phyloP scores from a whole-genome alignment of 2,888 invertebrate species.

The Marasmarcha lunaedactyla region DNA sequence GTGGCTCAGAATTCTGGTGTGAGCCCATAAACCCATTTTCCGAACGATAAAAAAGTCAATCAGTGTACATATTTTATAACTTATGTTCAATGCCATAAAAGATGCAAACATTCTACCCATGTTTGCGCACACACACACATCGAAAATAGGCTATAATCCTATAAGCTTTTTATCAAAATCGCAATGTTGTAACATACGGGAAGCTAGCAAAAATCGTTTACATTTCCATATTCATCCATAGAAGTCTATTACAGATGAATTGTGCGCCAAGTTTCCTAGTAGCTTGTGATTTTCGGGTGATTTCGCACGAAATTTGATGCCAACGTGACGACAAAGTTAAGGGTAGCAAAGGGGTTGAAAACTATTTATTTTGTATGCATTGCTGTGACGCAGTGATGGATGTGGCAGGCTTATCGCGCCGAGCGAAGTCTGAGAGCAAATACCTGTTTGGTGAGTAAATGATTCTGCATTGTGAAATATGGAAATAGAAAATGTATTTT shows the following conservation, averaged over 20 bases:
- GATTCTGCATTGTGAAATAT: slow-evolving; percentile 43
- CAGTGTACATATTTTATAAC: too few relatives aligned
- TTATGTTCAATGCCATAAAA: too few relatives aligned
- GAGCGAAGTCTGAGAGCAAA: neutral
- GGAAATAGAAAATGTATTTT: too few relatives aligned
- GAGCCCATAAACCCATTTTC: too few relatives aligned
- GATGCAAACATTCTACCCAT: too few relatives aligned
- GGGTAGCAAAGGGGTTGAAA: neutral
- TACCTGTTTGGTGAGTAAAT: slow-evolving; percentile 15
- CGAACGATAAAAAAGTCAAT: too few relatives aligned
- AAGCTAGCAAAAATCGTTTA: slow-evolving; percentile 41
- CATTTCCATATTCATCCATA: slow-evolving; percentile 50
- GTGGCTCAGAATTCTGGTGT: too few relatives aligned
- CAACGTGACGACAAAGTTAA: neutral
- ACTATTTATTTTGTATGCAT: slow-evolving; percentile 1
- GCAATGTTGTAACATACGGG: slow-evolving; percentile 47
- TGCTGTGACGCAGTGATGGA: neutral
- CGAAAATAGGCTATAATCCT: too few relatives aligned
- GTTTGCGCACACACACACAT: too few relatives aligned
- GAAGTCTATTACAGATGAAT: slow-evolving; percentile 45
- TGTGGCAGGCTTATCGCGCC: neutral
- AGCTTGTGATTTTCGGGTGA: slow-evolving; percentile 16
- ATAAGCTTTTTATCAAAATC: neutral
- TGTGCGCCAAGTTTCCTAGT: slow-evolving; percentile 26
- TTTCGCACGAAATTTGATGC: slow-evolving; percentile 42